A percentile compares a stretch with the other conserved stretches of the same genome.
Conservation (phyloP, 2,113 vertebrate species). For the Atlantisia rogersi region DNA sequence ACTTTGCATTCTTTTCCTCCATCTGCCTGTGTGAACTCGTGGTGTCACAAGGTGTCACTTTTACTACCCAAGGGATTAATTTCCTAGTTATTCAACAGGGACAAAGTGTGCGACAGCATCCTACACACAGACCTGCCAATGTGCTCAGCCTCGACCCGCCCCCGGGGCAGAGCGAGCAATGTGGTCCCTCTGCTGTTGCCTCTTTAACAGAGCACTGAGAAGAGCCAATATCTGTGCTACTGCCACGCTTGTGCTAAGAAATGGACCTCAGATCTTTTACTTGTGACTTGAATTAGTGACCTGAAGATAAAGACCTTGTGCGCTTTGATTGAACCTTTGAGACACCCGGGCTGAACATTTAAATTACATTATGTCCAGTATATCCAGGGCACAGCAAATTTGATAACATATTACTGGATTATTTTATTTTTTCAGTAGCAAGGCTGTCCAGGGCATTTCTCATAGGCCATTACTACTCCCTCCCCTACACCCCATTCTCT, state of each 20-base stretch:
- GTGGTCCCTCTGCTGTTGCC: background rate
- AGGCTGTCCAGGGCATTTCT: background rate
- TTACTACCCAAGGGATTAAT: conserved; percentile 31
- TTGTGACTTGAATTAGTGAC: background rate
- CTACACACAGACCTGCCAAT: background rate
- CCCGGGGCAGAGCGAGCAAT: background rate
- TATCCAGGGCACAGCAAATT: background rate
- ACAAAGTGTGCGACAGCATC: background rate
- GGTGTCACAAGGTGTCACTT: background rate
- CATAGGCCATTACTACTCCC: background rate
- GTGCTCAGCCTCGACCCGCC: background rate
- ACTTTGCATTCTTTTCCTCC: background rate
- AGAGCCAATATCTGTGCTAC: background rate
- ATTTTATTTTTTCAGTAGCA: background rate
- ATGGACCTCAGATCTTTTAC: background rate
- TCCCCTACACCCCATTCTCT: background rate
- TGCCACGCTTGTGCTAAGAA: background rate
- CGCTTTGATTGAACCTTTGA: background rate
- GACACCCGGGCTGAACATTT: background rate
- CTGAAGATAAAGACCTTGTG: background rate
- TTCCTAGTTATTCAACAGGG: conserved; percentile 11
- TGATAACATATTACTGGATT: background rate
- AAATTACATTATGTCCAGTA: background rate
- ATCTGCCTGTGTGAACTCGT: background rate
- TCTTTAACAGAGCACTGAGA: background rate